These are phyloP conservation scores for Dascyllus trimaculatus DNA, from an alignment of 2,113 vertebrate genomes.

Conservation along the genomic window DNA sequence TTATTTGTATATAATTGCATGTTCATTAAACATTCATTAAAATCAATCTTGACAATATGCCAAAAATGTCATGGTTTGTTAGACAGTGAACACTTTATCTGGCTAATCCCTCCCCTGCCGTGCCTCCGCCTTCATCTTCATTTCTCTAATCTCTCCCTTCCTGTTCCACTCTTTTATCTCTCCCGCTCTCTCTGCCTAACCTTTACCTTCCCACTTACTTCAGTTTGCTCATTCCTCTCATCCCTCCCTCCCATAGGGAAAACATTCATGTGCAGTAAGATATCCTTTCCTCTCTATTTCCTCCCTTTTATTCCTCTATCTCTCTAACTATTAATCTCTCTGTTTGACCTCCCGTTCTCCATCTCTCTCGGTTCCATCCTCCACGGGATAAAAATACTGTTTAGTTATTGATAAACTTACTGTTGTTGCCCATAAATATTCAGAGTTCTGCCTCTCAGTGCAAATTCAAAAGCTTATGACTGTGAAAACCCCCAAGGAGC, in stretches of 20 bases:
- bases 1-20: constrained; percentile 21
- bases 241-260: constrained; percentile 28
- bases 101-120: constrained; percentile 41
- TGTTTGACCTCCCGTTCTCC: constrained; percentile 30
- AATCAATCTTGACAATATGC: constrained; percentile 37
- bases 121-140: constrained; percentile 44
- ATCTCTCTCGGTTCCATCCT: neutral
- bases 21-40: constrained; percentile 47
- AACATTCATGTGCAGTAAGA: constrained; percentile 27
- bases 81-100: constrained; percentile 40
- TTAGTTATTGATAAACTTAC: constrained; percentile 74
- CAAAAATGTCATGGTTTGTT: constrained; percentile 35
- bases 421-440: constrained; percentile 74
- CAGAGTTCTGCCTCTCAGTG: constrained; percentile 62
- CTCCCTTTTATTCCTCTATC: neutral
- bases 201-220: constrained; percentile 50
- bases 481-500: constrained; percentile 59
- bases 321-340: constrained; percentile 31
- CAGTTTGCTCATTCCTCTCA: constrained; percentile 34
- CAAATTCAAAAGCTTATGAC: constrained; percentile 66
- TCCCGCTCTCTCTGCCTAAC: constrained; percentile 31
- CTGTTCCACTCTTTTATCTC: constrained; percentile 34
- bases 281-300: neutral
- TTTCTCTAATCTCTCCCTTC: constrained; percentile 47
- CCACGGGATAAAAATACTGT: constrained; percentile 53